Conservation (phyloP, 2,888 invertebrate genomes). For the Rhabditoides inermis region DNA sequence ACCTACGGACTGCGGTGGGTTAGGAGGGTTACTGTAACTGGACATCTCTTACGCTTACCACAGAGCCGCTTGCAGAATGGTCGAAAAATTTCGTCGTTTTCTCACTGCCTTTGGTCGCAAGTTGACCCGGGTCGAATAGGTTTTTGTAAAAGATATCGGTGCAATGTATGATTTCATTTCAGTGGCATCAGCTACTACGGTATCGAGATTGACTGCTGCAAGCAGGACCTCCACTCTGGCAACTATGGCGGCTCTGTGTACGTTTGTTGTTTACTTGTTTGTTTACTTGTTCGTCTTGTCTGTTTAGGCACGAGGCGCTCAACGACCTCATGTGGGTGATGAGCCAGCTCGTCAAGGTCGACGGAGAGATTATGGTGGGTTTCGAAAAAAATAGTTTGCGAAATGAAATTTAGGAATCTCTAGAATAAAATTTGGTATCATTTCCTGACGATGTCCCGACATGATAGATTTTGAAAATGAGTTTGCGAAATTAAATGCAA, state of each 20-base stretch:
- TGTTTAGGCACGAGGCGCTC: constrained; percentile 69
- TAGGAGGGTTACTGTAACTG: no score
- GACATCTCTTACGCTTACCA: neutral
- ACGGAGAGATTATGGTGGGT: constrained; percentile 67
- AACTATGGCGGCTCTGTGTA: constrained; percentile 87
- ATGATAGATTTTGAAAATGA: no score
- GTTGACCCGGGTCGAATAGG: no score
- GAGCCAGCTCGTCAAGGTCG: constrained; percentile 72
- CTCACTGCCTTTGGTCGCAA: no score
- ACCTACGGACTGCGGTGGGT: constrained; percentile 74
- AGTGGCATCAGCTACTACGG: constrained; percentile 72
- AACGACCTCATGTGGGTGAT: constrained; percentile 79
- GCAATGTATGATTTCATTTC: no score
- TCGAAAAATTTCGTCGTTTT: no score
- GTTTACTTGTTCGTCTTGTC: neutral
- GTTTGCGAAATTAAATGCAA: no score
- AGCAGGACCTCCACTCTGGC: constrained; percentile 89
- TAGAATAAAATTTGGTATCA: no score
- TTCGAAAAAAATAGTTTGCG: no score
- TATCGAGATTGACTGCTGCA: constrained; percentile 69
- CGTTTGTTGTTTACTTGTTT: constrained; percentile 48
- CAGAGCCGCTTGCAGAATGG: neutral
- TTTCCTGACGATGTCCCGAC: no score
- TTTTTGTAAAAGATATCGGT: no score
- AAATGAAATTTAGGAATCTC: no score